Conservation (phyloP, 23 tunicate species). For the Pegea sp. region DNA sequence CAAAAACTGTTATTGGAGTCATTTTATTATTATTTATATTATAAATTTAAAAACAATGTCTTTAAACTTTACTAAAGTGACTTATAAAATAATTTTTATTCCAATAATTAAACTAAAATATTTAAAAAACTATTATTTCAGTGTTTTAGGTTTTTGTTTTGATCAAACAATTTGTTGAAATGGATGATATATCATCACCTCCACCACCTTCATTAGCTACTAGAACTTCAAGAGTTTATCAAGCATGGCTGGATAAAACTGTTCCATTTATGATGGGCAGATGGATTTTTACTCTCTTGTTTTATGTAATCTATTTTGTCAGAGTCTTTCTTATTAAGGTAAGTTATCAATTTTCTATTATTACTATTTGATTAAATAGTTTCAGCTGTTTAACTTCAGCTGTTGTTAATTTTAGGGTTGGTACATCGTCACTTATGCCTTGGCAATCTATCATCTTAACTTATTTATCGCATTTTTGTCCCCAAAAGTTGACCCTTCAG, state of each 20-base stretch:
- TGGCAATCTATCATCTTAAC: constrained; percentile 86
- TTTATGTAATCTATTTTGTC: constrained; percentile 66
- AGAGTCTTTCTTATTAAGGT: constrained; percentile 73
- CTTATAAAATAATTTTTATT: too few relatives aligned
- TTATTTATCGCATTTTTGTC: constrained; percentile 93
- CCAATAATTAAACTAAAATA: too few relatives aligned
- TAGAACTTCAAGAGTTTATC: constrained; percentile 40
- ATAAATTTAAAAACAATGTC: too few relatives aligned
- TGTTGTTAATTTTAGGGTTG: constrained; percentile 45
- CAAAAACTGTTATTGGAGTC: too few relatives aligned
- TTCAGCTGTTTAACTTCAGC: not conserved
- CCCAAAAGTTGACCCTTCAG: constrained; percentile 94
- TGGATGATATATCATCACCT: not conserved
- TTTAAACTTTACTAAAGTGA: too few relatives aligned
- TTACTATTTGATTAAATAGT: too few relatives aligned
- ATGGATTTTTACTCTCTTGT: constrained; percentile 35
- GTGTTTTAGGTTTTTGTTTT: too few relatives aligned
- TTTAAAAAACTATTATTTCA: too few relatives aligned
- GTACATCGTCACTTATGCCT: constrained; percentile 94
- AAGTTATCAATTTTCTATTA: too few relatives aligned
- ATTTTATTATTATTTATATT: too few relatives aligned
- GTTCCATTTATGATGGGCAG: constrained; percentile 64
- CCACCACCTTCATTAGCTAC: constrained; percentile 21
- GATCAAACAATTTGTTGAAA: too few relatives aligned
- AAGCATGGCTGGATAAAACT: constrained; percentile 70